Evolutionary conservation across 1,140 invertebrate genomes (phyloP).

Genomic region (Solen grandis): DNA sequence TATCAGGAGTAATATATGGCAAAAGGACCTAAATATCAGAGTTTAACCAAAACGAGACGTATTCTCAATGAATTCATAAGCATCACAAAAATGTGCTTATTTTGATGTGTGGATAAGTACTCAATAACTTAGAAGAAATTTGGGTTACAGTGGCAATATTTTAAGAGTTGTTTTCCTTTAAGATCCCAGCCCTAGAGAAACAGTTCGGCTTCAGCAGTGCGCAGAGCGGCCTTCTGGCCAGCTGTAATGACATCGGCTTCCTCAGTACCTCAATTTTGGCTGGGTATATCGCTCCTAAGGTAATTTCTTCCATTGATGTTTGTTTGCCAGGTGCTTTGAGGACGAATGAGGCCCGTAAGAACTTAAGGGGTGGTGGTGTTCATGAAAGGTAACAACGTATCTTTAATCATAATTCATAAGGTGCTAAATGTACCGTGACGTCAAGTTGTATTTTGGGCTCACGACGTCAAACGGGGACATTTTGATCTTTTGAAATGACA

Average conservation of each 20-base stretch:
- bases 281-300: slow-evolving; percentile 63
- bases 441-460: too few relatives aligned
- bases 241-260: slow-evolving; percentile 74
- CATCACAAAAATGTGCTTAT: neutral
- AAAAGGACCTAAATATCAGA: neutral
- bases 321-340: too few relatives aligned
- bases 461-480: too few relatives aligned
- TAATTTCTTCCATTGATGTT: too few relatives aligned
- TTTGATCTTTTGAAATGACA: too few relatives aligned
- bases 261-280: slow-evolving; percentile 66
- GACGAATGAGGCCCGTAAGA: too few relatives aligned
- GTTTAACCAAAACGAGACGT: too few relatives aligned
- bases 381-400: too few relatives aligned
- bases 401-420: too few relatives aligned
- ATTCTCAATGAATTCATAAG: neutral
- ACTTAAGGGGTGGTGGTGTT: too few relatives aligned
- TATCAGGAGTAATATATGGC: too few relatives aligned
- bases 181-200: slow-evolving; percentile 71
- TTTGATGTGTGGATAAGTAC: neutral
- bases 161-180: neutral
- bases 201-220: slow-evolving; percentile 73
- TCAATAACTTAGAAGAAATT: neutral
- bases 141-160: neutral
- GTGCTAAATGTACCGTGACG: too few relatives aligned
- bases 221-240: slow-evolving; percentile 70